Percentiles rank a stretch among this genome's conserved stretches.
Conservation (phyloP, 1,140 invertebrate genomes). For the Stegodyphus dumicola region DNA sequence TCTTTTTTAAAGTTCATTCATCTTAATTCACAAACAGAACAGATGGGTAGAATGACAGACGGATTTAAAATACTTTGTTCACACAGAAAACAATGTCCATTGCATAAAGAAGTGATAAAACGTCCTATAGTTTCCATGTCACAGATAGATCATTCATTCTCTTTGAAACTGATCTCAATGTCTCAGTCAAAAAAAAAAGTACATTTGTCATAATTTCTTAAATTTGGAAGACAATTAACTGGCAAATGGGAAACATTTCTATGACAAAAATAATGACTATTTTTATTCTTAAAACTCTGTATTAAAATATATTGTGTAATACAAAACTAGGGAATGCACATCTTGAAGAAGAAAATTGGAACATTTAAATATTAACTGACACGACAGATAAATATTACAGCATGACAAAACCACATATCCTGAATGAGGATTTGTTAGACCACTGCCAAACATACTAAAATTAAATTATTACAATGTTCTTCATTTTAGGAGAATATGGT, state of each 20-base stretch:
- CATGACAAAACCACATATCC: not conserved
- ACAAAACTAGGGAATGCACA: slow-evolving; percentile 26
- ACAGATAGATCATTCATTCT: not conserved
- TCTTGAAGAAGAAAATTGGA: slow-evolving; percentile 19
- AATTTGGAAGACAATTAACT: slow-evolving; percentile 51
- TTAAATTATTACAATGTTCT: no score
- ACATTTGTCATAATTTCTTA: not conserved
- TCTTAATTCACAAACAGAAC: slow-evolving; percentile 33
- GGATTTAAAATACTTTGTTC: slow-evolving; percentile 54
- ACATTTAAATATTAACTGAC: not conserved
- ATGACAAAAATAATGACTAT: slow-evolving; percentile 43
- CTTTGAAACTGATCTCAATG: not conserved
- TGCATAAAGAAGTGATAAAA: slow-evolving; percentile 10
- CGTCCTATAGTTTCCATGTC: not conserved
- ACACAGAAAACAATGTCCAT: not conserved
- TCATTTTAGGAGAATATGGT: no score
- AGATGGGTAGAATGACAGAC: slow-evolving; percentile 46
- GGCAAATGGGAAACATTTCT: slow-evolving; percentile 6
- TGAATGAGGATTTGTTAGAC: not conserved
- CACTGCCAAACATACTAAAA: no score
- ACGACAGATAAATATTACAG: not conserved
- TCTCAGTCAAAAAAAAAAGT: not conserved
- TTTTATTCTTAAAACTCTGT: slow-evolving; percentile 25
- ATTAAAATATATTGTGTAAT: slow-evolving; percentile 24
- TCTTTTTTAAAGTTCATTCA: slow-evolving; percentile 32